phyloP scores from a whole-genome alignment of 1,140 invertebrate species.

The Himalopsyche phryganea region DNA sequence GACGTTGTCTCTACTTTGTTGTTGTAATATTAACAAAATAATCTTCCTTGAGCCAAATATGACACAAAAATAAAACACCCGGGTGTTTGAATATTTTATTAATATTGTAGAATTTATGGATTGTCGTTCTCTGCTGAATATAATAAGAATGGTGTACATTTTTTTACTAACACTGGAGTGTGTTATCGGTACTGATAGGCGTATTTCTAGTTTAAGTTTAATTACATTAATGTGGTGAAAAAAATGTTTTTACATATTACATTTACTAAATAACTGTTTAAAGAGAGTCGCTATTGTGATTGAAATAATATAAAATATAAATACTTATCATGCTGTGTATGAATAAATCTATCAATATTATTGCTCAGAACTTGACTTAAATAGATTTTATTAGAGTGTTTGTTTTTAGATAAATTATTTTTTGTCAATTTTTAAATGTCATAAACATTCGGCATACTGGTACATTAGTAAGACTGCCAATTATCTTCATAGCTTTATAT shows the following conservation, averaged over 20 bases:
- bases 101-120: too few species aligned
- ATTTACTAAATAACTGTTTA: slow-evolving; percentile 6
- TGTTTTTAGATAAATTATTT: neutral
- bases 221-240: slow-evolving; percentile 7
- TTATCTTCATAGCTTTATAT: neutral
- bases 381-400: neutral
- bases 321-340: slow-evolving; percentile 28
- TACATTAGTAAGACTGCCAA: neutral
- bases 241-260: slow-evolving; percentile 9
- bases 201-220: slow-evolving; percentile 18
- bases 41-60: too few species aligned
- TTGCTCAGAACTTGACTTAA: slow-evolving; percentile 13
- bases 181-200: slow-evolving; percentile 18
- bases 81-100: too few species aligned
- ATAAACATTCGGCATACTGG: neutral
- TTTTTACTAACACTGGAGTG: slow-evolving; percentile 7
- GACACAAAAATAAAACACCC: too few species aligned
- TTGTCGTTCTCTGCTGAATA: too few species aligned
- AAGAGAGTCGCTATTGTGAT: slow-evolving; percentile 25
- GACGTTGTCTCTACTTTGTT: too few species aligned
- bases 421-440: neutral
- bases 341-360: slow-evolving; percentile 19
- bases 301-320: slow-evolving; percentile 21
- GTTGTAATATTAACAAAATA: too few species aligned
- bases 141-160: neutral